phyloP scores from a whole-genome alignment of 1,140 invertebrate species.

The Drosophila nasuta region DNA sequence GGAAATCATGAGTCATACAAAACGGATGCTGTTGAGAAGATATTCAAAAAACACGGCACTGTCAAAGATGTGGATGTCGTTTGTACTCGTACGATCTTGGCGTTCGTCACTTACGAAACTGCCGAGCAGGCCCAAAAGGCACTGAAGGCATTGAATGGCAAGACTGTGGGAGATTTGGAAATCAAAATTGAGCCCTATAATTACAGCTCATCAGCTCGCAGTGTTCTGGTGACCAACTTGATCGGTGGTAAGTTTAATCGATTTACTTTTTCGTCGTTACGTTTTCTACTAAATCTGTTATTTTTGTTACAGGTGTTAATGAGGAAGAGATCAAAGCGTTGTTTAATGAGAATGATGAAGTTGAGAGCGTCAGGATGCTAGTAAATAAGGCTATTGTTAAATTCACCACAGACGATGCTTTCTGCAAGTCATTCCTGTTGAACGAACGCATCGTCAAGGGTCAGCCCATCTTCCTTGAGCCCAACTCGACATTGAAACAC shows the following conservation, averaged over 20 bases:
- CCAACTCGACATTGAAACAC: constrained; percentile 59
- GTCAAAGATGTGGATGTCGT: constrained; percentile 47
- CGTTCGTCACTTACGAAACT: constrained; percentile 61
- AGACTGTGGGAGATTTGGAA: constrained; percentile 48
- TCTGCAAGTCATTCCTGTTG: constrained; percentile 70
- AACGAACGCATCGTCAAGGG: constrained; percentile 52
- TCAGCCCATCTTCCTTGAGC: constrained; percentile 65
- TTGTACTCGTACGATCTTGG: constrained; percentile 53
- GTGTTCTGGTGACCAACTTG: constrained; percentile 57
- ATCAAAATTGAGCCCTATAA: constrained; percentile 50
- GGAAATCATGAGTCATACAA: constrained; percentile 45
- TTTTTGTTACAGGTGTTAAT: background rate
- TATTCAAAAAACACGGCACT: constrained; percentile 67
- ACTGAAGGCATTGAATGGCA: constrained; percentile 53
- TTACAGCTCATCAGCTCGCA: constrained; percentile 3
- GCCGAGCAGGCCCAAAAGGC: constrained; percentile 52
- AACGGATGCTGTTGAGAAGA: constrained; percentile 41
- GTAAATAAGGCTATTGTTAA: constrained; percentile 43
- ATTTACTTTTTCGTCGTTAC: background rate
- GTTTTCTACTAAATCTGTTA: background rate
- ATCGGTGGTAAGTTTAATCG: constrained; percentile 24
- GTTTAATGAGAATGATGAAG: constrained; percentile 54
- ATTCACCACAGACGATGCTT: constrained; percentile 58
- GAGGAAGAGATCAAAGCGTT: constrained; percentile 15
- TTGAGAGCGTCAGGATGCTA: constrained; percentile 44